These are phyloP conservation scores for Enteromius mattozi DNA, from an alignment of 2,797 vertebrate species.

Conservation along the genomic window DNA sequence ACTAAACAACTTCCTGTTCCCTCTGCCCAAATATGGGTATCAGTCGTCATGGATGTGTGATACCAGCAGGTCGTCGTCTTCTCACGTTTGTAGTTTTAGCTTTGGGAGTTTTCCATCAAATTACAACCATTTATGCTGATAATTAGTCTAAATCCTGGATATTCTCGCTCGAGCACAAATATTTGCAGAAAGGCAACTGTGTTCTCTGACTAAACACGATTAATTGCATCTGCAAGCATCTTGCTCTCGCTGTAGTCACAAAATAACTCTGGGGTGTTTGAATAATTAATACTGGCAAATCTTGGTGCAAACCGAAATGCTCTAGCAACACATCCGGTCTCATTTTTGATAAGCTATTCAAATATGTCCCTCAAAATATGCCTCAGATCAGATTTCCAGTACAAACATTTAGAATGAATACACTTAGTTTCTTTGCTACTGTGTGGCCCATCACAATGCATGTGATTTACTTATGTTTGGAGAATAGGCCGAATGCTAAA, in stretches of 20 bases:
- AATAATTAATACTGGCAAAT: conserved; percentile 50
- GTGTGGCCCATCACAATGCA: neutral
- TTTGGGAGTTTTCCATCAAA: conserved; percentile 27
- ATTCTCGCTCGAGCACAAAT: conserved; percentile 6
- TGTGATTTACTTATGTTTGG: neutral
- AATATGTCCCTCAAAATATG: conserved; percentile 21
- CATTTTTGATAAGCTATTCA: conserved; percentile 19
- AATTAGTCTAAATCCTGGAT: conserved; percentile 31
- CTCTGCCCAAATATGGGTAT: conserved; percentile 69
- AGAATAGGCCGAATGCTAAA: conserved; percentile 7
- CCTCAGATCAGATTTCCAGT: conserved; percentile 24
- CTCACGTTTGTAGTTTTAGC: conserved; percentile 24
- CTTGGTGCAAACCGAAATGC: conserved; percentile 44
- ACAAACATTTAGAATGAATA: neutral
- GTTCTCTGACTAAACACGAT: conserved; percentile 26
- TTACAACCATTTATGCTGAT: neutral
- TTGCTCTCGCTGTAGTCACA: conserved; percentile 23
- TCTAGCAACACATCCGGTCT: conserved; percentile 11
- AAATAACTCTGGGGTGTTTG: conserved; percentile 33
- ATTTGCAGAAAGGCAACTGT: conserved; percentile 14
- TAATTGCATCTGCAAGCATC: conserved; percentile 40
- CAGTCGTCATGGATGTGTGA: conserved; percentile 46
- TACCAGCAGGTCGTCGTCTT: conserved; percentile 24
- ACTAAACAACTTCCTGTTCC: conserved; percentile 71
- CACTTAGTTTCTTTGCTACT: neutral